phyloP scores from a whole-genome alignment of 92 coral and sea anemone genomes.

The Palythoa caribaeorum region DNA sequence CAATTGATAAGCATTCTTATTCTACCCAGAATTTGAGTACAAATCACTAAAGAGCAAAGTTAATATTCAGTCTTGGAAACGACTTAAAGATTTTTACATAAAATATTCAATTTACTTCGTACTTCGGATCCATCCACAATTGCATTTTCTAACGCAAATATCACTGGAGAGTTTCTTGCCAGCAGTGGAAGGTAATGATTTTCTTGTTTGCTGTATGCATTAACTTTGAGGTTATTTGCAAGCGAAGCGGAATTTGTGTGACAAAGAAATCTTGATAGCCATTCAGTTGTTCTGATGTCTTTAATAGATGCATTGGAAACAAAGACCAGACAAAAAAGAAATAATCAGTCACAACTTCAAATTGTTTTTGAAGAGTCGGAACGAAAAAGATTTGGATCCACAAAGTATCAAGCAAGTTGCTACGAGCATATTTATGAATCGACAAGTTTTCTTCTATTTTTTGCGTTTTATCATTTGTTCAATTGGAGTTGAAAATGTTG shows the following conservation, averaged over 20 bases:
- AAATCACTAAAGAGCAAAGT: neutral
- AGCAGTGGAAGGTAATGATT: constrained; percentile 2
- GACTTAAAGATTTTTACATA: constrained; percentile 16
- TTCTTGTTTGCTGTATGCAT: neutral
- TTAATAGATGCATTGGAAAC: neutral
- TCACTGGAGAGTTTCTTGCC: neutral
- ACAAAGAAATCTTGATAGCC: neutral
- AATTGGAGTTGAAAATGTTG: neutral
- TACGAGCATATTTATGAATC: constrained; percentile 16
- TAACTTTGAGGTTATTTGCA: constrained; percentile 18
- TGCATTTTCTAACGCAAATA: neutral
- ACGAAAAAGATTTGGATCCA: neutral
- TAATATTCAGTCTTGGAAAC: neutral
- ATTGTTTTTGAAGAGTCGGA: neutral
- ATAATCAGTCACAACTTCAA: neutral
- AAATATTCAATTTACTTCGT: neutral
- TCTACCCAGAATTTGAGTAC: neutral
- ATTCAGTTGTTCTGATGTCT: constrained; percentile 21
- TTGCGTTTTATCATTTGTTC: neutral
- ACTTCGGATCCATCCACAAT: neutral
- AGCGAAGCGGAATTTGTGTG: neutral
- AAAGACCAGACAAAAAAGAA: neutral
- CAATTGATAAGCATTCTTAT: neutral
- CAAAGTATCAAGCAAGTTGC: neutral
- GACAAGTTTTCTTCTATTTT: neutral